These are phyloP conservation scores for Nothocercus julius DNA, from an alignment of 2,113 vertebrate genomes.

Conservation along the genomic window DNA sequence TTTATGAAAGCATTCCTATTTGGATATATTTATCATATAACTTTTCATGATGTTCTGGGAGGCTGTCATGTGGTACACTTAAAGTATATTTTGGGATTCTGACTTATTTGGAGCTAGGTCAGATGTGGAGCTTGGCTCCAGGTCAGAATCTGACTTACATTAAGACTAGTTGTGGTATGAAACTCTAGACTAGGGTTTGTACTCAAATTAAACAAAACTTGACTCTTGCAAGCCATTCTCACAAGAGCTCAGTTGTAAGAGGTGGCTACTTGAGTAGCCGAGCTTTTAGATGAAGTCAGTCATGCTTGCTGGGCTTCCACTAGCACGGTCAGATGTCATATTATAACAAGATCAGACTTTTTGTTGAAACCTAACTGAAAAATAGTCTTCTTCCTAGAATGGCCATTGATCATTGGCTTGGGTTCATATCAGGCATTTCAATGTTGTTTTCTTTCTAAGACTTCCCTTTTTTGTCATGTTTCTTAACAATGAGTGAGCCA, in stretches of 20 bases:
- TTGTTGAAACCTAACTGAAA: not conserved
- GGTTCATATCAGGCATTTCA: not conserved
- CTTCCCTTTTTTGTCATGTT: not conserved
- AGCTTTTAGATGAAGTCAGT: constrained; percentile 3
- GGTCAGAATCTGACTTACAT: constrained; percentile 45
- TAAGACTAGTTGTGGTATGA: constrained; percentile 22
- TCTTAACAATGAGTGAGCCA: not conserved
- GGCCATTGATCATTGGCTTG: not conserved
- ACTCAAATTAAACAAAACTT: constrained; percentile 56
- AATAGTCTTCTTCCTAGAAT: not conserved
- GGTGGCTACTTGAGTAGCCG: constrained; percentile 51
- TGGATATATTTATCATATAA: constrained; percentile 29
- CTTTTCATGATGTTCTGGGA: constrained; percentile 8
- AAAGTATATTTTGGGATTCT: constrained; percentile 27
- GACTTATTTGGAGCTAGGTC: constrained; percentile 51
- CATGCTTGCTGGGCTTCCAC: not conserved
- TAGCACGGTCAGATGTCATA: not conserved
- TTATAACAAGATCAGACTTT: not conserved
- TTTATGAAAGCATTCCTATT: constrained; percentile 36
- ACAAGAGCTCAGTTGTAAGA: constrained; percentile 16
- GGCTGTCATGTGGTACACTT: not conserved
- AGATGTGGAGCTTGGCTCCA: constrained; percentile 44
- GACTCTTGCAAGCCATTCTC: constrained; percentile 5
- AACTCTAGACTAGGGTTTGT: constrained; percentile 40
- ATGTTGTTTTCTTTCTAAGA: not conserved